Percentiles rank a stretch among this genome's conserved stretches.
phyloP scores from a whole-genome alignment of 2,888 invertebrate species.

The Maniola hyperantus region DNA sequence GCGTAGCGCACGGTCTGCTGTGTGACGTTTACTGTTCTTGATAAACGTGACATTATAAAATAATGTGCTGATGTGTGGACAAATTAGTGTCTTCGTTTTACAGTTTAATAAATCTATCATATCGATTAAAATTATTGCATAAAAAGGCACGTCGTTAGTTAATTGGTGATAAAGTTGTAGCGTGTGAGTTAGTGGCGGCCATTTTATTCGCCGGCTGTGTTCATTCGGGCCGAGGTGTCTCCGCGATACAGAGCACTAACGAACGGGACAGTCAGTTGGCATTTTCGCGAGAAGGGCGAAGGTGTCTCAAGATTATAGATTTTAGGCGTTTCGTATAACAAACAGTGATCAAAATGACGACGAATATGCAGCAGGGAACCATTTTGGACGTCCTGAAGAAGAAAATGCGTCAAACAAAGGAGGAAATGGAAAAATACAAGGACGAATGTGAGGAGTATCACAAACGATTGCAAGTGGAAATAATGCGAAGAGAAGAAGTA shows the following conservation, averaged over 20 bases:
- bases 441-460: slow-evolving; percentile 98
- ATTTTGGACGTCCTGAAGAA: slow-evolving; percentile 98
- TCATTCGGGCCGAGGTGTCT: slow-evolving; percentile 80
- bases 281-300: slow-evolving; percentile 80
- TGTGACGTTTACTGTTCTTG: slow-evolving; percentile 70
- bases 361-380: slow-evolving; percentile 95
- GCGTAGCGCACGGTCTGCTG: slow-evolving; percentile 57
- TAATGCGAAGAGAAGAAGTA: slow-evolving; percentile 99
- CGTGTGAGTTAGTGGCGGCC: slow-evolving; percentile 74
- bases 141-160: slow-evolving; percentile 54
- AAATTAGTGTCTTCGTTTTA: slow-evolving; percentile 47
- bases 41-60: slow-evolving; percentile 54
- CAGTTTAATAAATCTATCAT: slow-evolving; percentile 48
- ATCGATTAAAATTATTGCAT: slow-evolving; percentile 46
- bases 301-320: slow-evolving; percentile 78
- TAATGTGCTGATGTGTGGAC: slow-evolving; percentile 60
- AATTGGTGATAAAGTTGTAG: slow-evolving; percentile 64
- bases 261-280: slow-evolving; percentile 78
- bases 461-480: slow-evolving; percentile 96
- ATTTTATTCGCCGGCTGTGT: slow-evolving; percentile 81
- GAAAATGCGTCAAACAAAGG: slow-evolving; percentile 99
- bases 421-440: slow-evolving; percentile 99
- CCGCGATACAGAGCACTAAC: slow-evolving; percentile 73
- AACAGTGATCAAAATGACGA: slow-evolving; percentile 87
- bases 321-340: slow-evolving; percentile 65